Evolutionary conservation across 2,888 invertebrate genomes (phyloP).

Genomic region (Deladenus siricidicola): DNA sequence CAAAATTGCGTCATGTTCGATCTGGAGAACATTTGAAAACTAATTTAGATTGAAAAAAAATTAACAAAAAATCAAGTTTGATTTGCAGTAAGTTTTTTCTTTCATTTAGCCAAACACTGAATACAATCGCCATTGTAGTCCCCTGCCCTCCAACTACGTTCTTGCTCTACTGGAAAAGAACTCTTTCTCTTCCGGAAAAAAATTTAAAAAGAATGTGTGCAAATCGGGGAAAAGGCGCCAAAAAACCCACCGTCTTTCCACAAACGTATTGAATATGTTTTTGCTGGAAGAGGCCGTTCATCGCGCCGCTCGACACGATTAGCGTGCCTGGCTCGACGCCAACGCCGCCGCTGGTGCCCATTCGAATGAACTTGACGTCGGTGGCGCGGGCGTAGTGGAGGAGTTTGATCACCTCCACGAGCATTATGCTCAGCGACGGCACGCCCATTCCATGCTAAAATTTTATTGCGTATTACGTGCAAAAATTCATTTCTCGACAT

Average conservation of each 20-base stretch:
- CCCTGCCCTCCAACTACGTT: too few species aligned
- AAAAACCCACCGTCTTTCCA: slow-evolving; percentile 69
- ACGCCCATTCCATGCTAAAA: slow-evolving; percentile 95
- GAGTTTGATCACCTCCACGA: slow-evolving; percentile 90
- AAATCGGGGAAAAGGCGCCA: too few species aligned
- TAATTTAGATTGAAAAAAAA: not conserved
- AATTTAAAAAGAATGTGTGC: too few species aligned
- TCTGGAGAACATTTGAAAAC: too few species aligned
- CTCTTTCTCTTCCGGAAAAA: too few species aligned
- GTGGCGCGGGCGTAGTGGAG: slow-evolving; percentile 81
- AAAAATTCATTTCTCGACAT: too few species aligned
- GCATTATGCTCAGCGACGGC: slow-evolving; percentile 84
- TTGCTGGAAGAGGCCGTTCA: slow-evolving; percentile 76
- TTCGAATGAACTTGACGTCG: slow-evolving; percentile 75
- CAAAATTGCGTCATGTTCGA: slow-evolving; percentile 64
- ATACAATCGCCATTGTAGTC: too few species aligned
- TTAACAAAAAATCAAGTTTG: not conserved
- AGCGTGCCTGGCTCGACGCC: slow-evolving; percentile 67
- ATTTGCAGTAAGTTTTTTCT: too few species aligned
- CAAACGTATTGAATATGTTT: slow-evolving; percentile 60
- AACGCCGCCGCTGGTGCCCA: slow-evolving; percentile 74
- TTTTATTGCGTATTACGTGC: too few species aligned
- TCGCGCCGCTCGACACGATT: slow-evolving; percentile 80
- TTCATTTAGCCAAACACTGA: too few species aligned
- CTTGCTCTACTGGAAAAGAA: too few species aligned